Evolutionary conservation across 2,888 invertebrate species (phyloP), one percentile per base, ranked within the genome.

Genomic region (Sthenelais limicola): DNA sequence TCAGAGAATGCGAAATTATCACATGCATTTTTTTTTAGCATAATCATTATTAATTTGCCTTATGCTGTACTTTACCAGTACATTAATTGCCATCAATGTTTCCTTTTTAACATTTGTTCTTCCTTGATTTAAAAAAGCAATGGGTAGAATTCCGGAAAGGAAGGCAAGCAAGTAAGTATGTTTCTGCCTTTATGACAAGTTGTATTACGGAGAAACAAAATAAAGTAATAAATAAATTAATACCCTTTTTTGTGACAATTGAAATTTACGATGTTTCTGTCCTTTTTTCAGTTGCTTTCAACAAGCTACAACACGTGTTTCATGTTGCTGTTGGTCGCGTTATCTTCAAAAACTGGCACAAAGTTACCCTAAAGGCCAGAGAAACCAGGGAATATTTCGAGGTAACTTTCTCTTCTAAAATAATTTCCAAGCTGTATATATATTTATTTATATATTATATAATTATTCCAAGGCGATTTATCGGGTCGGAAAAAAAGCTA

Each of bases 331-430:
- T 87, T 43, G 83, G 83, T 7, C 77, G 83, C 26, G 83, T 86
- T 24, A 84, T 88, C 33, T 86, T 88, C 74, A 78, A 82, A 54
- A 85, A 85, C 7, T 88, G 88, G 88, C 82, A 82, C 72, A 78
- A 83, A 7, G 86, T 85, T 38, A 84, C 86, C 0, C 76, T 84
- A 33, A 84, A 86, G 72, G 84, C 87, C 12, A 82, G 84, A 24
- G 79, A 81, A 74, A 87, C 87, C 52, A 73, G 88, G 47, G 88
- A 88, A 79, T 88, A 88, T 74, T 88, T 88, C 76, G 88, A 88
- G 85, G 87, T 88, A 80, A 69, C 76, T 49, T 35, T 49, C 3
- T 9, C 9, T 5, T 24, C 21, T 24, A 12, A 48, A 48, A 5
- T 21, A 7, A n/a, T 24, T 58, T 2, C n/a, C 15, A 32, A 43